Evolutionary conservation across 2,113 vertebrate genomes (phyloP).

Genomic region (human): GRCh38 chr7:127775001-127775500

Average conservation of each 20-base stretch:
- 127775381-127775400: not conserved
- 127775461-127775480: slow-evolving; percentile 23
- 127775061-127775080: not conserved
- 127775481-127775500: not conserved
- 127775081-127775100: not conserved
- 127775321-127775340: no score
- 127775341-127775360: not conserved
- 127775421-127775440: not conserved
- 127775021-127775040: not conserved
- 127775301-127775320: not conserved
- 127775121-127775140: not conserved
- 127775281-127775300: not conserved
- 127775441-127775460: not conserved
- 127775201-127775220: not conserved
- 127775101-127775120: not conserved
- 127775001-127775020: not conserved
- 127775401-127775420: not conserved
- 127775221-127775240: not conserved
- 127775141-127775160: not conserved
- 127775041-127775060: not conserved
- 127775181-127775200: not conserved
- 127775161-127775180: not conserved
- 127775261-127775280: not conserved
- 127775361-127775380: slow-evolving; percentile 27
- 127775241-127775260: not conserved